Conservation (phyloP, 2,888 invertebrate species). For the Spodoptera exigua region DNA sequence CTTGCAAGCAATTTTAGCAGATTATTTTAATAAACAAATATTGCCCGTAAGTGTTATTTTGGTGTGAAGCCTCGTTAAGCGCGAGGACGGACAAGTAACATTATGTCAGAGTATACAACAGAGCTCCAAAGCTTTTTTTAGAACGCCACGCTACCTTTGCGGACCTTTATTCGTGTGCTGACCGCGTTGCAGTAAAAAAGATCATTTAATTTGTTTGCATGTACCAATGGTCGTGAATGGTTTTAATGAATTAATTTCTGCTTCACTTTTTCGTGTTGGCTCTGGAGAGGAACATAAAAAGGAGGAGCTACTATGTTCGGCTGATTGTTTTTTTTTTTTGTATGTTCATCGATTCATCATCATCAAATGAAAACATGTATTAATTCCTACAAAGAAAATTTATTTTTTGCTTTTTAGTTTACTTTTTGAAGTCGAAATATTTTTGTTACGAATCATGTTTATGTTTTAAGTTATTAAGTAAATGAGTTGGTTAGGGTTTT, state of each 20-base stretch:
- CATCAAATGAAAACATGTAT: too few relatives aligned
- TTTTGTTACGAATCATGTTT: too few relatives aligned
- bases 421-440: too few relatives aligned
- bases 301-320: too few relatives aligned
- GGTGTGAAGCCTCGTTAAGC: conserved; percentile 22
- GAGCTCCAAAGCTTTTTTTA: conserved; percentile 34
- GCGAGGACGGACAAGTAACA: conserved; percentile 24
- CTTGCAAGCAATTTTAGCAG: too few relatives aligned
- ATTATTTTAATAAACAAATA: background rate
- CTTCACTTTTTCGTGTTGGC: background rate
- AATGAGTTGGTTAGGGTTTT: too few relatives aligned
- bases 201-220: conserved; percentile 37
- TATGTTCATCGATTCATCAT: too few relatives aligned
- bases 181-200: conserved; percentile 41
- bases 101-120: conserved; percentile 33
- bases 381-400: too few relatives aligned
- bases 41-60: conserved; percentile 15
- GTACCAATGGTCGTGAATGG: conserved; percentile 4
- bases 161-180: conserved; percentile 21
- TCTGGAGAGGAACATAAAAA: too few relatives aligned
- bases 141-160: conserved; percentile 26
- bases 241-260: conserved; percentile 1
- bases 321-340: too few relatives aligned
- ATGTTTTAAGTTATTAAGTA: too few relatives aligned
- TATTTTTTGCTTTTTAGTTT: too few relatives aligned